phyloP scores from a whole-genome alignment of 2,888 invertebrate species.

The Drosophila pseudotakahashii region DNA sequence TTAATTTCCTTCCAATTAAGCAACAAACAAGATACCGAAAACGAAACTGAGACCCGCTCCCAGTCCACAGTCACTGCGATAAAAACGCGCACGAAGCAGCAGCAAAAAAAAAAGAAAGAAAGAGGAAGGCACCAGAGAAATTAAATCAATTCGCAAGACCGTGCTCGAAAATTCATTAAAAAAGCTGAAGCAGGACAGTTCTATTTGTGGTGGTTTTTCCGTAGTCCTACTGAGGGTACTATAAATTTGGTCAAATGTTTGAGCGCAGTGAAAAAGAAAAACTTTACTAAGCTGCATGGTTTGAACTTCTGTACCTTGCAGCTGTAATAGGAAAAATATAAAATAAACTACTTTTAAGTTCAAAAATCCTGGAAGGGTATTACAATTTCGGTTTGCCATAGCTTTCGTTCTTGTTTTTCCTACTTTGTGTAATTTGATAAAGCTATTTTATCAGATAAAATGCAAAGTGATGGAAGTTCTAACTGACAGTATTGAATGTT shows the following conservation, averaged over 20 bases:
- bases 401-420: not conserved
- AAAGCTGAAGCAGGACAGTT: conserved; percentile 16
- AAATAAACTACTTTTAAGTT: too few species aligned
- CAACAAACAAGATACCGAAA: conserved; percentile 73
- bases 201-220: not conserved
- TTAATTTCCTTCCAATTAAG: conserved; percentile 81
- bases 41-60: conserved; percentile 28
- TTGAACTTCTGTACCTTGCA: too few species aligned
- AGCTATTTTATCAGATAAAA: not conserved
- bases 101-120: conserved; percentile 47
- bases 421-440: conserved; percentile 6
- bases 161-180: conserved; percentile 70
- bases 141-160: conserved; percentile 51
- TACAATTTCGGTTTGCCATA: too few species aligned
- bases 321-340: too few species aligned
- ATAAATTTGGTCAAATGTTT: too few species aligned
- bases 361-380: too few species aligned
- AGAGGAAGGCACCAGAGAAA: conserved; percentile 51
- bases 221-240: too few species aligned
- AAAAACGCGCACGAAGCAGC: conserved; percentile 54
- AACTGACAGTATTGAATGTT: not conserved
- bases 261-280: too few species aligned
- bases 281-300: too few species aligned
- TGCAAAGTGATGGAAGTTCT: not conserved
- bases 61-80: conserved; percentile 40